Conservation (phyloP, 2,888 invertebrate genomes). For the Agrotis ipsilon region DNA sequence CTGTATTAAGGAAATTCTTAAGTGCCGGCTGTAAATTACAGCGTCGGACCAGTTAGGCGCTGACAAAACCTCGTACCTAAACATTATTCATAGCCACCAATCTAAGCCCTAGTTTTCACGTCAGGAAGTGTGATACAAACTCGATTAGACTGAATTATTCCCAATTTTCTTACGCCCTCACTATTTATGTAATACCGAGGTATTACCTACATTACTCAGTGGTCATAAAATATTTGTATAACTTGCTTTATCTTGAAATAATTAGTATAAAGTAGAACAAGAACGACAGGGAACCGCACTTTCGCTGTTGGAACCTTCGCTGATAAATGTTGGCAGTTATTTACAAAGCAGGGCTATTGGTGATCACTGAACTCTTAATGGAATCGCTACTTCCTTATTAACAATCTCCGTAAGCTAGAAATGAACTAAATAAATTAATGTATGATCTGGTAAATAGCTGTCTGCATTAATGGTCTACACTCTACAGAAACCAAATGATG, state of each 20-base stretch:
- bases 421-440: slow-evolving; percentile 5
- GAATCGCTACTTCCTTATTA: slow-evolving; percentile 54
- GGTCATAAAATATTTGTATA: slow-evolving; percentile 66
- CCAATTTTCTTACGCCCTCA: slow-evolving; percentile 69
- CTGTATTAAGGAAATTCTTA: slow-evolving; percentile 63
- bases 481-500: neutral
- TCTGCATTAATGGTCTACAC: neutral
- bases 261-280: slow-evolving; percentile 73
- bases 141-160: slow-evolving; percentile 65
- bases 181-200: slow-evolving; percentile 63
- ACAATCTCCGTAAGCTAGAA: slow-evolving; percentile 23
- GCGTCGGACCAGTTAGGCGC: slow-evolving; percentile 59
- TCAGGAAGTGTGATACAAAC: slow-evolving; percentile 69
- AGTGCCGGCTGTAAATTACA: slow-evolving; percentile 57
- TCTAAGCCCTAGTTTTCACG: slow-evolving; percentile 69
- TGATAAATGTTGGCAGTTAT: slow-evolving; percentile 65
- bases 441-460: neutral
- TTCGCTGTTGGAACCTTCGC: slow-evolving; percentile 59
- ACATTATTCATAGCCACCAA: slow-evolving; percentile 68
- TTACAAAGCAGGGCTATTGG: slow-evolving; percentile 56
- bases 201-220: slow-evolving; percentile 41
- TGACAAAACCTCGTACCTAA: slow-evolving; percentile 64
- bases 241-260: slow-evolving; percentile 70
- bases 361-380: slow-evolving; percentile 53
- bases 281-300: slow-evolving; percentile 76